Percentiles rank a stretch among this genome's conserved stretches.
Conservation (phyloP, 2,113 vertebrate species). For the Rhynchomys soricoides region DNA sequence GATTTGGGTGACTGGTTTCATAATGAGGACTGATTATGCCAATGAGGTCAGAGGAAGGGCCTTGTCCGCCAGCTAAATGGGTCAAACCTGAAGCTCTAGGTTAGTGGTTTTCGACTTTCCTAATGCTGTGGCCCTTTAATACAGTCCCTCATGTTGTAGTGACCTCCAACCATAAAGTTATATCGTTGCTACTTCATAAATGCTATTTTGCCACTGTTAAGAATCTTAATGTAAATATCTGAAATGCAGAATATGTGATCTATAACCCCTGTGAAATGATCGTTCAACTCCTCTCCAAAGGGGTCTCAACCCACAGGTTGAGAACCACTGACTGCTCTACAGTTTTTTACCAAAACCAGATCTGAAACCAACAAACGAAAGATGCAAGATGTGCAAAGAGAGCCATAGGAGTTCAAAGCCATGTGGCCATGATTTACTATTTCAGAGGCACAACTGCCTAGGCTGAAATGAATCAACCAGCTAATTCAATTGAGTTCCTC, state of each 20-base stretch:
- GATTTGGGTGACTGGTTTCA: conserved; percentile 5
- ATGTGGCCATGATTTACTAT: neutral
- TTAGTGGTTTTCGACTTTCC: neutral
- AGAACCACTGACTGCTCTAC: neutral
- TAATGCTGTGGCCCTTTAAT: neutral
- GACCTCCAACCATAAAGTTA: neutral
- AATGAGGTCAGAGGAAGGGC: neutral
- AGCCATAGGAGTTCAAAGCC: neutral
- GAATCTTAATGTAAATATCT: neutral
- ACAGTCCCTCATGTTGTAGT: neutral
- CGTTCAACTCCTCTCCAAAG: neutral
- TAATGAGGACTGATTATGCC: neutral
- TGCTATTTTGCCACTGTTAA: neutral
- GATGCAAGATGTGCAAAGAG: neutral
- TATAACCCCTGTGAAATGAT: neutral
- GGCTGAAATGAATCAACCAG: neutral
- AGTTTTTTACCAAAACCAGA: neutral
- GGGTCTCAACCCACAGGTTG: neutral
- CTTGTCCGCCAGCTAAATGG: neutral
- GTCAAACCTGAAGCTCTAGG: neutral
- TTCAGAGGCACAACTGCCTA: neutral
- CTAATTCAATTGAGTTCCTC: neutral
- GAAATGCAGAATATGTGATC: neutral
- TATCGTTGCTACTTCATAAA: neutral
- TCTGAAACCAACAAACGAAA: neutral